These are phyloP conservation scores for Melieria crassipennis DNA, from an alignment of 2,888 invertebrate species.

Conservation along the genomic window DNA sequence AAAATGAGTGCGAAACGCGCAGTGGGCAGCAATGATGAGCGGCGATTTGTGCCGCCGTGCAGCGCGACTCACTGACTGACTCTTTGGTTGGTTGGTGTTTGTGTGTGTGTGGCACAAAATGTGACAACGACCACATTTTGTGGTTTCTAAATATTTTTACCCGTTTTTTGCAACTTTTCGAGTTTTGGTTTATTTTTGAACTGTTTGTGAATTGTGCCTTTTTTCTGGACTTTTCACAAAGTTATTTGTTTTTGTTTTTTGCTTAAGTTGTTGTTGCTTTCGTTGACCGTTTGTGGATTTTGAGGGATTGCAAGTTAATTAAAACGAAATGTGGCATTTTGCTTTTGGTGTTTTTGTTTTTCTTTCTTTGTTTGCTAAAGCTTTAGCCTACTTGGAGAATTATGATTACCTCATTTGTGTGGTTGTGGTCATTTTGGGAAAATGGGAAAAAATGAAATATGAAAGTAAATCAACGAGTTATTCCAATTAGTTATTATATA, in stretches of 20 bases:
- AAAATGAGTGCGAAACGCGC: no score
- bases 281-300: not conserved
- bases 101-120: not conserved
- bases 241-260: not conserved
- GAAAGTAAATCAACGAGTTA: no score
- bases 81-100: not conserved
- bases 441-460: no score
- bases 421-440: not conserved
- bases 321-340: not conserved
- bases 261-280: no score
- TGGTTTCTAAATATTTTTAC: not conserved
- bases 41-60: not conserved
- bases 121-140: conserved; percentile 23
- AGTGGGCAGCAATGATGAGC: not conserved
- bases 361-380: no score
- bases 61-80: not conserved
- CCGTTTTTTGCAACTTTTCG: not conserved
- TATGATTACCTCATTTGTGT: conserved; percentile 1
- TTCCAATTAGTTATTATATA: no score
- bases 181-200: no score
- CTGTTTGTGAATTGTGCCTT: not conserved
- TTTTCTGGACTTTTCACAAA: not conserved
- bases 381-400: no score
- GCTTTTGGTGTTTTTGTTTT: no score
- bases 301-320: conserved; percentile 1